Conservation (phyloP, 2,888 invertebrate species). For the Xestia xanthographa region DNA sequence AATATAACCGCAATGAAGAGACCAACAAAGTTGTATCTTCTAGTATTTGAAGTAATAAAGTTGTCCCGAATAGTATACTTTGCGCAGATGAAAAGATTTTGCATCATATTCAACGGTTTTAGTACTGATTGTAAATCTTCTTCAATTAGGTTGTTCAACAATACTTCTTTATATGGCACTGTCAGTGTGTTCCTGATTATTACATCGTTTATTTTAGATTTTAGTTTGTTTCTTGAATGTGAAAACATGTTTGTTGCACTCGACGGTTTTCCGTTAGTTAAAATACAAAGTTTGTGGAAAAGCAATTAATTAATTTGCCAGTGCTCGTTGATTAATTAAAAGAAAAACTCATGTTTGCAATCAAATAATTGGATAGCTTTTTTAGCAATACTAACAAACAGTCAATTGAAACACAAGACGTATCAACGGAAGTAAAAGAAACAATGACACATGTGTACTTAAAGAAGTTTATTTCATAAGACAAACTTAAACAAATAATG, state of each 20-base stretch:
- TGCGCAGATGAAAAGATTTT: conserved; percentile 48
- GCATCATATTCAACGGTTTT: conserved; percentile 40
- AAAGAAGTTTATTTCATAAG: not conserved
- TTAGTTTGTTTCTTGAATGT: conserved; percentile 12
- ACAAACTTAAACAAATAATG: not conserved
- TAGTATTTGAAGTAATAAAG: conserved; percentile 35
- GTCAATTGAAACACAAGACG: too few species aligned
- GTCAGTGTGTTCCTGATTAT: conserved; percentile 20
- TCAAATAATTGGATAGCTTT: not conserved
- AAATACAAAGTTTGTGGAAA: not conserved
- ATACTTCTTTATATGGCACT: conserved; percentile 24
- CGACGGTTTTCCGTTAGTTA: not conserved
- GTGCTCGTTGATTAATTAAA: not conserved
- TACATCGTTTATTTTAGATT: conserved; percentile 23
- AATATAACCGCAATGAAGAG: conserved; percentile 1
- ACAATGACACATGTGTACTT: not conserved
- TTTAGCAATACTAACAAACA: too few species aligned
- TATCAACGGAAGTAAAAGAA: not conserved
- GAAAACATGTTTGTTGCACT: conserved; percentile 22
- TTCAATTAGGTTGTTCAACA: conserved; percentile 31
- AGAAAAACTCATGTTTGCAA: not conserved
- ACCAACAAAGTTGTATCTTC: conserved; percentile 14
- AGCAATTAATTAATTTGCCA: conserved; percentile 31
- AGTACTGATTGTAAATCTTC: conserved; percentile 29
- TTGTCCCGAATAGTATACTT: conserved; percentile 46